Base-by-base conservation (phyloP, 2,888 invertebrate species). In the Nomada flava region DNA sequence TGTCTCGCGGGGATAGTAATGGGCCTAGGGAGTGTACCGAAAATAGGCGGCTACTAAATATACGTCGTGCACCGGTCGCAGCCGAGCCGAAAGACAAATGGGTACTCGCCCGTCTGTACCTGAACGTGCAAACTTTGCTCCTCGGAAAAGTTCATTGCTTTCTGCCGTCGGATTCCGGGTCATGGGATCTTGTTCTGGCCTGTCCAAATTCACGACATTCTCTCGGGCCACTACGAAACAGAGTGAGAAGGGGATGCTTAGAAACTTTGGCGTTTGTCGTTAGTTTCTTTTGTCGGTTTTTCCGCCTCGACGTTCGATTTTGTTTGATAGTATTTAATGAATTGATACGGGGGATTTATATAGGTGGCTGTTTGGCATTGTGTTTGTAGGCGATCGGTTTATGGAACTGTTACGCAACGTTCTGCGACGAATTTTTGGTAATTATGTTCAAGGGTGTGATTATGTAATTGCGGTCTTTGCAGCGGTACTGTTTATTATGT, bases 1-100 rank as follows among this genome's bases (percentile, higher is more conserved):
- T 75, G 71, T 78, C 72, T 79, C 67, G 53, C 52, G 57, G 73
- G 73, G 59, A 76, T 79, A 82, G 87, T 79, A 79, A 87, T 85
- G 79, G 85, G 57, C 76, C 71, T 81, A 85, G 73, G 60, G 68
- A 60, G 78, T 44, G 65, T 64, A 62, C 70, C 81, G 76, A 82
- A 84, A 87, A 87, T 87, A 87, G 85, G 52, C 62, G 62, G 23
- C 59, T 70, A 76, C 86, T 89, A 88, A 88, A 89, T 89, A 89
- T 88, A 88, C 79, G 75, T 60, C 55, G 65, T 73, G 87, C 84
- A 81, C 77, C 80, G 77, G 62, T 74, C 72, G 84, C 63, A 52
- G 79, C 79, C 79, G 75, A 74, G 80, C 57, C 83, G 76, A 85
- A 86, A 87, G 87, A 88, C 82, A 87, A 88, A 84, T 77, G 89